Base-by-base conservation (phyloP, 2,797 vertebrate species). In the Zalophus californianus region DNA sequence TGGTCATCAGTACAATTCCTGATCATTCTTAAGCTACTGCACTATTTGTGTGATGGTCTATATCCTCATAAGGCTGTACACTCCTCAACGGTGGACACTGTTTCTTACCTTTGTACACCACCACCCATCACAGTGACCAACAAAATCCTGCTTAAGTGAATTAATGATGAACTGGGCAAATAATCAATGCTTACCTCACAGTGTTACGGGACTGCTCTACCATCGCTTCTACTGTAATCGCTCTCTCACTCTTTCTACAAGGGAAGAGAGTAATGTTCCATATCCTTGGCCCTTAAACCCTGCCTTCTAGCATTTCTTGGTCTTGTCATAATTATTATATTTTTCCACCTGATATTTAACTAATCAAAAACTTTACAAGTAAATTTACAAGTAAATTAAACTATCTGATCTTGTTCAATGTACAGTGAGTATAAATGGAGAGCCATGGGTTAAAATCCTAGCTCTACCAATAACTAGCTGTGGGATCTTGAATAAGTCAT, bases 251-350 rank as follows among this genome's bases (percentile, higher is more conserved):
- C 73, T 58, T 72, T 90, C 62, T 95, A 32, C 29, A 86, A 27
- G 50, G 48, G n/a, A 78, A 94, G 72, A 82, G 29, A 35, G 41
- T 82, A 78, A 89, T 32, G 20, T 44, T 29, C 58, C 48, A 58
- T 23, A 85, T 58, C 2, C 15, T 88, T 83, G 29, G 52, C 64
- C 64, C 44, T 77, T 64, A 90, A 56, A 35, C 54, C n/a, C 52
- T 78, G 44, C 89, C 94, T 92, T 78, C 44, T 75, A 64, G 72
- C 32, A 75, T 78, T 86, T 94, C 48, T 72, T 89, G 44, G 12
- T 89, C 70, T 96, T 94, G 70, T 66, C 85, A 83, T 92, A n/a
- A 90, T 70, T 83, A 83, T 48, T 77, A 20, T 21, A 72, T 66
- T 92, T 92, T 73, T 82, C 73, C 5, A 86, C 41, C 66, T 41